Evolutionary conservation across 2,113 vertebrate genomes (phyloP), one percentile per base, ranked within the genome.

Genomic region (Columba janthina): DNA sequence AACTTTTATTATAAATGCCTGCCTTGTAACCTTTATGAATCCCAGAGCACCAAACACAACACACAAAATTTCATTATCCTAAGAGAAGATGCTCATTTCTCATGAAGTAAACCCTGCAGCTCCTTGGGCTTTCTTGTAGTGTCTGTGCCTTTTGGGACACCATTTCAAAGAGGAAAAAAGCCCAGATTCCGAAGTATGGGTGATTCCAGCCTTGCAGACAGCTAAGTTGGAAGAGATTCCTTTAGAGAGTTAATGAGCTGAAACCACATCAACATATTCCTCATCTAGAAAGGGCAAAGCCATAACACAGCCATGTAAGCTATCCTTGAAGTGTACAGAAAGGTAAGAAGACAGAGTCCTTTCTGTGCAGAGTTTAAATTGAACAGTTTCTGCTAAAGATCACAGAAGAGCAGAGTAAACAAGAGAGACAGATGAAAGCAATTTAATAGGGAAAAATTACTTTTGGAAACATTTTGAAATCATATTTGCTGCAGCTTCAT

Each of bases 1-100:
- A 94, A 96, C 91, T 97, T 97, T 96, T 97, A 97, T 98, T 98
- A 98, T 98, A 98, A 98, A 98, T 98, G 98, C 98, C 97, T 98
- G 92, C 88, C 97, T 96, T 98, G 98, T 99, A 99, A 99, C 99
- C 99, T 99, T 99, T 98, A 95, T 97, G 97, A 98, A 98, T 98
- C 98, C 97, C 97, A 94, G 91, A 98, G 95, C 96, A 98, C 97
- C 96, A 95, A 97, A 96, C 25, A 62, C 94, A 95, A 97, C 96
- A 97, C 92, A 97, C 96, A 97, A 97, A 96, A 98, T 97, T 96
- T 98, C 96, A 98, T 98, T 98, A 98, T 95, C 95, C 96, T 96
- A 78, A 80, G 94, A 97, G 88, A 96, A 66, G 95, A 94, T 96
- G 65, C 82, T 96, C 28, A 75, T 93, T 91, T 97, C 96, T 94